A percentile compares a stretch with the other conserved stretches of the same genome.
These are phyloP conservation scores for Coendou prehensilis DNA, from an alignment of 2,797 vertebrate genomes.

Conservation along the genomic window DNA sequence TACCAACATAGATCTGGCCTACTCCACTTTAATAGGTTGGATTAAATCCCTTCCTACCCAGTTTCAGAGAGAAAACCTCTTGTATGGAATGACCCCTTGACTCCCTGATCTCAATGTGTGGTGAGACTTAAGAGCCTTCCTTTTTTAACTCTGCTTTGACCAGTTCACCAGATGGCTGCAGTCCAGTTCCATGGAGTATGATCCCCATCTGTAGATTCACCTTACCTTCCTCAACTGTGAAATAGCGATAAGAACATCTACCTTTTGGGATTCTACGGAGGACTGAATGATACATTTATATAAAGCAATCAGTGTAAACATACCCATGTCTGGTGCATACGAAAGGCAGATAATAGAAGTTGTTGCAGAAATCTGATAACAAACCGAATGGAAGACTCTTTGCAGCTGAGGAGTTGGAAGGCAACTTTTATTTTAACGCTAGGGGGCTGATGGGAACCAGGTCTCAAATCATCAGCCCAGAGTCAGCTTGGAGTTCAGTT, in stretches of 20 bases:
- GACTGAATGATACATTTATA: not conserved
- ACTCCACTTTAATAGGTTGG: not conserved
- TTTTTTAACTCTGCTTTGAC: not conserved
- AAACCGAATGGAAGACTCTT: no score
- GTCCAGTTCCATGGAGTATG: not conserved
- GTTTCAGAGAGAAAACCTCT: not conserved
- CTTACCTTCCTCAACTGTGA: not conserved
- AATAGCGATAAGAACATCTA: not conserved
- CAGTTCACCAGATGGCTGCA: not conserved
- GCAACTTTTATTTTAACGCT: no score
- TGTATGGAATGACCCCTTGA: not conserved
- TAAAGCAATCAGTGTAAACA: not conserved
- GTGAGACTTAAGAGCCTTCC: not conserved
- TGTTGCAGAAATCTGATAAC: no score
- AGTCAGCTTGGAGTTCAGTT: no score
- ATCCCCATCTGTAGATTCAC: not conserved
- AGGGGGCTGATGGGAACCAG: no score
- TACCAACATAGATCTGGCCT: not conserved
- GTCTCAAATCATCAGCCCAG: no score
- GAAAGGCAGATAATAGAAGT: slow-evolving; percentile 14
- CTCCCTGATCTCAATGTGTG: not conserved
- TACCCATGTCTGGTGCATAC: not conserved
- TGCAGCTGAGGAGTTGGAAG: no score
- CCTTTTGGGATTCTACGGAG: not conserved
- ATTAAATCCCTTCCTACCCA: not conserved